Percentiles rank a stretch among this genome's conserved stretches.
Evolutionary conservation across 2,797 vertebrate species (phyloP).

Genomic region (Trematomus bernacchii): DNA sequence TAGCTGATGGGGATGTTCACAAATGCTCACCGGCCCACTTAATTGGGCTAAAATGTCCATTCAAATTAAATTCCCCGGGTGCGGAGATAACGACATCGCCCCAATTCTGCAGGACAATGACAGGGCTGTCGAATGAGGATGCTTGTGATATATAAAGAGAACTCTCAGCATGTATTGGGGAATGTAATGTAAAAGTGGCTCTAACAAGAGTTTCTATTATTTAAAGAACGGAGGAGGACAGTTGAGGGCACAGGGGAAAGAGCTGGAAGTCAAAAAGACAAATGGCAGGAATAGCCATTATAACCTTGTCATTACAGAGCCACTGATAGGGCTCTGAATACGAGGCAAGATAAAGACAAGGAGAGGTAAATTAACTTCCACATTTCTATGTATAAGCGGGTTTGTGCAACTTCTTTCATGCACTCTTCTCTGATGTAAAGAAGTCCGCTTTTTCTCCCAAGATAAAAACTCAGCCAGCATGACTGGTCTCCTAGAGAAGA

Average conservation of each 20-base stretch:
- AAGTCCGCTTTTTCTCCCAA: constrained; percentile 27
- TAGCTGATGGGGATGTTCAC: constrained; percentile 83
- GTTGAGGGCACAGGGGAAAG: constrained; percentile 19
- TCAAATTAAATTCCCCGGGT: constrained; percentile 82
- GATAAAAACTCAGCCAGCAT: constrained; percentile 43
- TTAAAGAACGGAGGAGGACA: constrained; percentile 41
- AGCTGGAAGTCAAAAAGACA: constrained; percentile 38
- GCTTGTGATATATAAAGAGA: constrained; percentile 46
- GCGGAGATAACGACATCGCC: constrained; percentile 72
- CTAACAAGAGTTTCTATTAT: constrained; percentile 55
- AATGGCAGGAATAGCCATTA: constrained; percentile 42
- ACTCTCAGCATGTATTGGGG: constrained; percentile 28
- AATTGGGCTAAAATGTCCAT: constrained; percentile 85
- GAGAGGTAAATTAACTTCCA: constrained; percentile 42
- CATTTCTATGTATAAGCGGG: constrained; percentile 37
- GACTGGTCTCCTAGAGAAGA: constrained; percentile 49
- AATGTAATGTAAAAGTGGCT: constrained; percentile 40
- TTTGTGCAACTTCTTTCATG: constrained; percentile 35
- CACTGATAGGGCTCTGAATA: constrained; percentile 48
- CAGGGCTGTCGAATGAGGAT: constrained; percentile 48
- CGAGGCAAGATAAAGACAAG: constrained; percentile 44
- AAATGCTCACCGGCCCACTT: constrained; percentile 78
- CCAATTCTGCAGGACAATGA: constrained; percentile 52
- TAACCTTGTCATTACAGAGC: constrained; percentile 48
- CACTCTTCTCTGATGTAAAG: constrained; percentile 43